phyloP scores from a whole-genome alignment of 2,797 vertebrate genomes.

The Uromys caudimaculatus region DNA sequence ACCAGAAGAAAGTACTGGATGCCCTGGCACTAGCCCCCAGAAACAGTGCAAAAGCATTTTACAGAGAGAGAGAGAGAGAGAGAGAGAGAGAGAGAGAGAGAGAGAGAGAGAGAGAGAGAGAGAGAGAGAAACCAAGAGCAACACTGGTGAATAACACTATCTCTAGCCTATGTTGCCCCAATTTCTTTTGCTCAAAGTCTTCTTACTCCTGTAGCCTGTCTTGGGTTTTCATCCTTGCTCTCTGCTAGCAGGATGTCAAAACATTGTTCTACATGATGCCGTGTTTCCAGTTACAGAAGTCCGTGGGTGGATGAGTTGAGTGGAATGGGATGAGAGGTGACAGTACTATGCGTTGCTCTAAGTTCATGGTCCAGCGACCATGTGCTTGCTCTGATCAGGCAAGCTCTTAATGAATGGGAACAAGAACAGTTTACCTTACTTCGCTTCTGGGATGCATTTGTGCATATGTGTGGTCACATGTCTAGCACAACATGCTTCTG shows the following conservation, averaged over 20 bases:
- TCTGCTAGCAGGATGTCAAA: not conserved
- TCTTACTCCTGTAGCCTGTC: not conserved
- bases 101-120: no score
- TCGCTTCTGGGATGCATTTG: not conserved
- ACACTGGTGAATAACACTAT: not conserved
- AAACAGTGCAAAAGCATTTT: not conserved
- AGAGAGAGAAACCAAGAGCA: not conserved
- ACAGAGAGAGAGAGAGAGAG: no score
- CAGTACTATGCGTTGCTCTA: accelerated
- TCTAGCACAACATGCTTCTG: not conserved
- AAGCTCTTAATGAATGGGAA: not conserved
- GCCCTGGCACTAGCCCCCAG: not conserved
- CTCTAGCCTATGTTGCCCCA: not conserved
- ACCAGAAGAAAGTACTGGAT: not conserved
- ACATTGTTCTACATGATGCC: not conserved
- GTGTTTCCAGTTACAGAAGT: not conserved
- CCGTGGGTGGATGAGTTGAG: not conserved
- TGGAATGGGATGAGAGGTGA: accelerated
- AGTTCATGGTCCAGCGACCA: accelerated
- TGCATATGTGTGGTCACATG: not conserved
- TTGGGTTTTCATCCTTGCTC: not conserved
- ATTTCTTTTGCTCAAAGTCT: not conserved
- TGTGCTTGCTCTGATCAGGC: accelerated
- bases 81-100: no score
- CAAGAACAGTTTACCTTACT: no score